A percentile compares a stretch with the other conserved stretches of the same genome.
phyloP scores from a whole-genome alignment of 1,140 invertebrate genomes.

The Stegodyphus dumicola region DNA sequence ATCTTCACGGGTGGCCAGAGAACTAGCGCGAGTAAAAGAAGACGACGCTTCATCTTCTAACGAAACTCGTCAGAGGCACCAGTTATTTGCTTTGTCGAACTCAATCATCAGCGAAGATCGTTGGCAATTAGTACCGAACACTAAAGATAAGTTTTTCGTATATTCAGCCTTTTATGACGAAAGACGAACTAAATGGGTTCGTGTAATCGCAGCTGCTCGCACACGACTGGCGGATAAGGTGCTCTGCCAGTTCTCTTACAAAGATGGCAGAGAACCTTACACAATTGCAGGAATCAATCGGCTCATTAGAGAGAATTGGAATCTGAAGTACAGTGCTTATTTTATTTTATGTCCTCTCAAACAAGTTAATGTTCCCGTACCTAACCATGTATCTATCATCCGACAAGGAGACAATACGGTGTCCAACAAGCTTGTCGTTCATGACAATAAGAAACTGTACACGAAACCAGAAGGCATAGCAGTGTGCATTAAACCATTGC shows the following conservation, averaged over 20 bases:
- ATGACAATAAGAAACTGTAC: constrained; percentile 64
- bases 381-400: constrained; percentile 76
- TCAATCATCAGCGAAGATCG: constrained; percentile 62
- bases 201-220: constrained; percentile 88
- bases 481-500: constrained; percentile 94
- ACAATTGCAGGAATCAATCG: constrained; percentile 69
- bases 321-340: constrained; percentile 90
- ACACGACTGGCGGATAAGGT: constrained; percentile 85
- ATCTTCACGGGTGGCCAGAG: constrained; percentile 60
- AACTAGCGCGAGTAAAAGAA: constrained; percentile 58
- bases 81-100: too few species aligned
- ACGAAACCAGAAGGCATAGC: constrained; percentile 73
- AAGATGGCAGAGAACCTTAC: constrained; percentile 61
- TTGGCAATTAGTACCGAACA: constrained; percentile 69
- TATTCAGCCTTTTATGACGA: constrained; percentile 88
- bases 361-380: constrained; percentile 63
- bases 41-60: constrained; percentile 32
- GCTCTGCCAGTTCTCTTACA: constrained; percentile 83
- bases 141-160: constrained; percentile 82
- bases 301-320: constrained; percentile 93
- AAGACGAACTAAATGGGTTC: constrained; percentile 72
- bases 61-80: background rate
- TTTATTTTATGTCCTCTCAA: constrained; percentile 82
- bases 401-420: constrained; percentile 69
- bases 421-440: constrained; percentile 72